These are phyloP conservation scores for Exephanes ischioxanthus DNA, from an alignment of 2,888 invertebrate genomes.

Conservation along the genomic window DNA sequence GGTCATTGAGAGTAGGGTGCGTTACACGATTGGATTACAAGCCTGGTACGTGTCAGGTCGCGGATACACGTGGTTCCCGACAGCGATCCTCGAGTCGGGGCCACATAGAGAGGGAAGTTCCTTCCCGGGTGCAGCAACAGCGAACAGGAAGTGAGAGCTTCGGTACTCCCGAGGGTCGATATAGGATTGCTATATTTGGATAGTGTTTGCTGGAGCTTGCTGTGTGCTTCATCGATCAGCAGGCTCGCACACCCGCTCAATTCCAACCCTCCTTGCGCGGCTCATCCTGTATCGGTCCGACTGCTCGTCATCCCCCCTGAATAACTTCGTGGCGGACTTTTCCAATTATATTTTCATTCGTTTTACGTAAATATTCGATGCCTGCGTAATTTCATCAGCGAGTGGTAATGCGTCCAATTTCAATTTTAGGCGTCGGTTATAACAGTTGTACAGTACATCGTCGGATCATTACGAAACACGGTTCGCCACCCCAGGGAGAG, in stretches of 20 bases:
- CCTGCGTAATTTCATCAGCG: not conserved
- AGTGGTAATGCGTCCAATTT: not conserved
- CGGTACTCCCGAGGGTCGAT: constrained; percentile 3
- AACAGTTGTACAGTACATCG: not conserved
- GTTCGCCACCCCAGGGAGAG: not conserved
- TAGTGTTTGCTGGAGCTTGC: constrained; percentile 13
- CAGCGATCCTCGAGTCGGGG: constrained; percentile 34
- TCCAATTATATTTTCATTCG: not conserved
- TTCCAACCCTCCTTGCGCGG: not conserved
- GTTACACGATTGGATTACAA: constrained; percentile 68
- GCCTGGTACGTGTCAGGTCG: constrained; percentile 64
- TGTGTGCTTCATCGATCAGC: constrained; percentile 38
- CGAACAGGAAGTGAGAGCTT: constrained; percentile 17
- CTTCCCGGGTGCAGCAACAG: constrained; percentile 34
- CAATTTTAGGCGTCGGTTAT: not conserved
- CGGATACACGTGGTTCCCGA: constrained; percentile 58
- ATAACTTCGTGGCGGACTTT: not conserved
- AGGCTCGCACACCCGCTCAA: not conserved
- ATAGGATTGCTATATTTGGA: constrained; percentile 38
- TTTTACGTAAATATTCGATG: not conserved
- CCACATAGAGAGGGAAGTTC: constrained; percentile 18
- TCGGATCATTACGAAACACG: not conserved
- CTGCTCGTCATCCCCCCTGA: not conserved
- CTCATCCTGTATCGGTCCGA: not conserved
- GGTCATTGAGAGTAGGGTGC: constrained; percentile 57